These are phyloP conservation scores for Pachyseris speciosa DNA, from an alignment of 64 coral and sea anemone species.

Conservation along the genomic window DNA sequence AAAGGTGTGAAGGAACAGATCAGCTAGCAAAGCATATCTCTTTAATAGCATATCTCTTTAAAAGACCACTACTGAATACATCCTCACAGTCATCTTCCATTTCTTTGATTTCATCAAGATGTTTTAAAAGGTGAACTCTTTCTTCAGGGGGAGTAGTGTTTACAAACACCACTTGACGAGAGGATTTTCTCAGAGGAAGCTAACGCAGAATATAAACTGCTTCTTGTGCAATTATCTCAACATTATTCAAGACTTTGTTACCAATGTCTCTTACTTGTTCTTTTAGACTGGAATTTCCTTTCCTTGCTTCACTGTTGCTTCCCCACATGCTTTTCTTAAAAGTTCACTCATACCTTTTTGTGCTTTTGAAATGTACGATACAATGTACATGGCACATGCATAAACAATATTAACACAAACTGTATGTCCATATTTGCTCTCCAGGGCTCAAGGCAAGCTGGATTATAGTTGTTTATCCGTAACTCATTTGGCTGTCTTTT, in stretches of 20 bases:
- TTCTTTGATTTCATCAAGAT: constrained; percentile 1
- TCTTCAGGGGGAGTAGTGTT: constrained; percentile 7
- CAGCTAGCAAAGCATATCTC: too few species aligned
- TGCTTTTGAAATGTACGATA: constrained; percentile 38
- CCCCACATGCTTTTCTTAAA: constrained; percentile 9
- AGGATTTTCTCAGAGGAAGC: constrained; percentile 23
- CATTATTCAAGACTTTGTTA: constrained; percentile 25
- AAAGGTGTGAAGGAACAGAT: too few species aligned
- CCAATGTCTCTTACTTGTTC: constrained; percentile 40
- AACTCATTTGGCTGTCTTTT: too few species aligned
- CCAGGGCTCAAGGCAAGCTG: too few species aligned
- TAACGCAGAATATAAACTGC: constrained; percentile 22
- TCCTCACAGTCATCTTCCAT: constrained; percentile 51
- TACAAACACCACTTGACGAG: constrained; percentile 41
- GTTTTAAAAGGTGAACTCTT: constrained; percentile 28
- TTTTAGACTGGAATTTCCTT: constrained; percentile 13
- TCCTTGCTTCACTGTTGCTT: constrained; percentile 15
- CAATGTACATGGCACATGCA: too few species aligned
- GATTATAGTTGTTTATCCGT: too few species aligned
- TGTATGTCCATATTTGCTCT: too few species aligned
- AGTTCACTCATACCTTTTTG: constrained; percentile 42
- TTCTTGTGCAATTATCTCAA: constrained; percentile 41
- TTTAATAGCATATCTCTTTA: constrained; percentile 51
- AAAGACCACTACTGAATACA: neutral
- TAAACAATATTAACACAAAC: too few species aligned